These are phyloP conservation scores for Cerastoderma edule DNA, from an alignment of 2,888 invertebrate species.

Conservation along the genomic window DNA sequence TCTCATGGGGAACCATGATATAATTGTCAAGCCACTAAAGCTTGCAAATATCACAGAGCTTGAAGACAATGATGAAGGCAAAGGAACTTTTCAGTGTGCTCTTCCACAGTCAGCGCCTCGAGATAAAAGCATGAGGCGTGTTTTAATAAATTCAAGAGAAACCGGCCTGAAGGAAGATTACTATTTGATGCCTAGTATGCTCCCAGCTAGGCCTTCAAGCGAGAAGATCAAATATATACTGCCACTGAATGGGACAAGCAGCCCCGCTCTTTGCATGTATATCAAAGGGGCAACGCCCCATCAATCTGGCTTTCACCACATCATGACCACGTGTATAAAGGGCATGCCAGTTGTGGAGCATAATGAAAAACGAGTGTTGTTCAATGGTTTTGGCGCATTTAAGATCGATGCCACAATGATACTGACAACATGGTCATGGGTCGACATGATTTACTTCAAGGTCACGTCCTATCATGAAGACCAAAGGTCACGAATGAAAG, in stretches of 20 bases:
- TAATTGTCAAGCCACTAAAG: conserved; percentile 42
- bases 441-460: conserved; percentile 5
- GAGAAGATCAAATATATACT: background rate
- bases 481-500: background rate
- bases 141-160: background rate
- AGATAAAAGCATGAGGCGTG: background rate
- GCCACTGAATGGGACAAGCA: background rate
- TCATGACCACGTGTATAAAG: conserved; percentile 2
- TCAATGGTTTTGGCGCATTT: conserved; percentile 1
- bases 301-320: conserved; percentile 6
- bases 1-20: conserved; percentile 51
- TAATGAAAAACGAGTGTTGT: background rate
- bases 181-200: conserved; percentile 13
- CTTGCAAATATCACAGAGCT: too few relatives aligned
- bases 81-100: background rate
- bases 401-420: background rate
- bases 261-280: conserved; percentile 9
- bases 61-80: background rate
- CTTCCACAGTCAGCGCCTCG: too few relatives aligned
- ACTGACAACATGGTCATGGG: background rate
- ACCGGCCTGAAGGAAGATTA: background rate
- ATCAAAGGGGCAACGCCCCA: background rate
- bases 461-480: background rate
- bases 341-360: background rate
- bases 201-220: background rate